Evolutionary conservation across 1,140 invertebrate genomes (phyloP).

Genomic region (Galleria mellonella): DNA sequence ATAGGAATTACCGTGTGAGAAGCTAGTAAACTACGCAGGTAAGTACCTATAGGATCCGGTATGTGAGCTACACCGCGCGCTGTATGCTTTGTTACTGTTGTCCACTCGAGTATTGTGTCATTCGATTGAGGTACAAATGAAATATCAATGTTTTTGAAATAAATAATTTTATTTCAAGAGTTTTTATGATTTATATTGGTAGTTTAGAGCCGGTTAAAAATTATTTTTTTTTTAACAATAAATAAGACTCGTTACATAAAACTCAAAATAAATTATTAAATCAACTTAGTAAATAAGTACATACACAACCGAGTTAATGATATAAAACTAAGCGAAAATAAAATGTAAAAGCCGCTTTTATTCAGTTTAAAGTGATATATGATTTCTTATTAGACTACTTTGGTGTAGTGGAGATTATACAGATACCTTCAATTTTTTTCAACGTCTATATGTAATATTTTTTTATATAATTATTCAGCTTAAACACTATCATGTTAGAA

Average conservation of each 20-base stretch:
- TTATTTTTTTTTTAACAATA: conserved; percentile 53
- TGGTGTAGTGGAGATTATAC: conserved; percentile 61
- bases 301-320: conserved; percentile 69
- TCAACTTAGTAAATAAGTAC: conserved; percentile 69
- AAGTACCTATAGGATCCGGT: conserved; percentile 58
- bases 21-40: conserved; percentile 55
- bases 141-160: conserved; percentile 57
- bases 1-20: conserved; percentile 49
- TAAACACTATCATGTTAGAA: conserved; percentile 51
- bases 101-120: not conserved
- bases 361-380: conserved; percentile 5
- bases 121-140: conserved; percentile 41
- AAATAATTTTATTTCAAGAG: conserved; percentile 70
- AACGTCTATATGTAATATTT: conserved; percentile 12
- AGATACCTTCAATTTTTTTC: conserved; percentile 30
- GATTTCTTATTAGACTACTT: conserved; percentile 50
- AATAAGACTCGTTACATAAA: conserved; percentile 49
- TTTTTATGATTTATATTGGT: conserved; percentile 45
- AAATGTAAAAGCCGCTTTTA: conserved; percentile 32
- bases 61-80: conserved; percentile 63
- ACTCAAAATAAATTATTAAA: conserved; percentile 59
- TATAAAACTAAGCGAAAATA: conserved; percentile 47
- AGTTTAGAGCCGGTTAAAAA: conserved; percentile 66
- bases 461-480: conserved; percentile 38
- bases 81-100: conserved; percentile 10